Percentiles rank a stretch among this genome's conserved stretches.
Evolutionary conservation across 2,113 vertebrate genomes (phyloP).

Genomic region (Corvus hawaiiensis): DNA sequence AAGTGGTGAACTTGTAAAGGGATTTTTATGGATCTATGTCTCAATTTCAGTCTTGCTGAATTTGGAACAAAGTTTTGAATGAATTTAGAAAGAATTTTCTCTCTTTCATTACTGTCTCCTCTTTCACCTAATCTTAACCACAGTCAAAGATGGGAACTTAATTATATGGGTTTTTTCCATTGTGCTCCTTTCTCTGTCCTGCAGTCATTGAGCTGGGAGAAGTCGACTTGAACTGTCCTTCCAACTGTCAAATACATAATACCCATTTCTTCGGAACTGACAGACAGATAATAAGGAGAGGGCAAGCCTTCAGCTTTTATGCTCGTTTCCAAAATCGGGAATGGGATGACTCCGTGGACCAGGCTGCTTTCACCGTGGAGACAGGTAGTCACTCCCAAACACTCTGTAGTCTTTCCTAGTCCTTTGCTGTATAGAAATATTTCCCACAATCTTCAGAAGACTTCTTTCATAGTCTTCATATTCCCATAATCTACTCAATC

Average conservation of each 20-base stretch:
- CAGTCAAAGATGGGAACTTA: neutral
- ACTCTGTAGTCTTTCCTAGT: neutral
- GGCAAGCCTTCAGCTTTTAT: slow-evolving; percentile 42
- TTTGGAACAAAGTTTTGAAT: neutral
- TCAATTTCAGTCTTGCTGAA: neutral
- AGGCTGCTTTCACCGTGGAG: slow-evolving; percentile 36
- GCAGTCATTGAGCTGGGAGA: slow-evolving; percentile 55
- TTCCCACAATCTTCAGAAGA: neutral
- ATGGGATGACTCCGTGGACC: slow-evolving; percentile 23
- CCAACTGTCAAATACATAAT: slow-evolving; percentile 42
- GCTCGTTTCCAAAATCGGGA: slow-evolving; percentile 51
- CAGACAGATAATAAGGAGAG: slow-evolving; percentile 50
- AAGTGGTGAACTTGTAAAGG: neutral
- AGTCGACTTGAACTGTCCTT: slow-evolving; percentile 44
- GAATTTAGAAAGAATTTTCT: neutral
- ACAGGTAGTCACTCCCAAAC: slow-evolving; percentile 16
- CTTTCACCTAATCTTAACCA: neutral
- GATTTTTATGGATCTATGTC: neutral
- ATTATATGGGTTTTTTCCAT: neutral
- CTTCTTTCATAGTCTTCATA: neutral
- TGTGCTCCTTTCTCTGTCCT: neutral
- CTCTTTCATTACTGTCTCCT: neutral
- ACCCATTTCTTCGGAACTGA: slow-evolving; percentile 32
- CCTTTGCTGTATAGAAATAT: neutral
- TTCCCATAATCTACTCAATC: neutral